Evolutionary conservation across 2,888 invertebrate species (phyloP).

Genomic region (Philonicus albiceps): DNA sequence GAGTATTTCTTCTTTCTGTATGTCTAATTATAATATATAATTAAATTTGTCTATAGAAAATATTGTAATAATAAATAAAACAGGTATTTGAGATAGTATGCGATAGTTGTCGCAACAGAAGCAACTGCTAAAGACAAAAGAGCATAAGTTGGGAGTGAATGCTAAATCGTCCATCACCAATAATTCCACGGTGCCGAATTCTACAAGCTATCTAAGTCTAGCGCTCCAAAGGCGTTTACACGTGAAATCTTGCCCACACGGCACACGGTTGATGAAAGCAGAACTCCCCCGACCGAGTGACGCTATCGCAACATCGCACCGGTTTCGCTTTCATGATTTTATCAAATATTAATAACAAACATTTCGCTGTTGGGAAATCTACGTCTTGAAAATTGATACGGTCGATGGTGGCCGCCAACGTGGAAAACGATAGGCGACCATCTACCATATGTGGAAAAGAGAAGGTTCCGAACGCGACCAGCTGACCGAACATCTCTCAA

Average conservation of each 20-base stretch:
- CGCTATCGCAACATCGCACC: not conserved
- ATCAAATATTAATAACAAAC: conserved; percentile 22
- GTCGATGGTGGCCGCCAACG: not conserved
- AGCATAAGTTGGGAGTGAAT: not conserved
- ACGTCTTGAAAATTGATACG: conserved; percentile 18
- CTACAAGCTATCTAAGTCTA: not conserved
- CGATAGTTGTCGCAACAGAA: not conserved
- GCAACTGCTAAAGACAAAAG: not conserved
- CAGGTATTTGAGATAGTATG: not conserved
- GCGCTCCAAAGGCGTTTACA: not conserved
- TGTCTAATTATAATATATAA: too few relatives aligned
- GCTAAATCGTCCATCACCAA: not conserved
- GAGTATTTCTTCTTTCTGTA: too few relatives aligned
- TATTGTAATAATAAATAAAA: too few relatives aligned
- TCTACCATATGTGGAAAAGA: not conserved
- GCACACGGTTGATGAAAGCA: not conserved
- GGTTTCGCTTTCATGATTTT: conserved; percentile 33
- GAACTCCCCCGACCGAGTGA: not conserved
- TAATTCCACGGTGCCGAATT: not conserved
- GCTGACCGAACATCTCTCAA: not conserved
- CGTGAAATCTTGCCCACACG: not conserved
- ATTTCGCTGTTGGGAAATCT: not conserved
- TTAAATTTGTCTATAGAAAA: too few relatives aligned
- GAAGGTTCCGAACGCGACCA: not conserved
- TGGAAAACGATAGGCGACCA: not conserved